phyloP scores from a whole-genome alignment of 2,888 invertebrate genomes.

The Monochamus alternatus region DNA sequence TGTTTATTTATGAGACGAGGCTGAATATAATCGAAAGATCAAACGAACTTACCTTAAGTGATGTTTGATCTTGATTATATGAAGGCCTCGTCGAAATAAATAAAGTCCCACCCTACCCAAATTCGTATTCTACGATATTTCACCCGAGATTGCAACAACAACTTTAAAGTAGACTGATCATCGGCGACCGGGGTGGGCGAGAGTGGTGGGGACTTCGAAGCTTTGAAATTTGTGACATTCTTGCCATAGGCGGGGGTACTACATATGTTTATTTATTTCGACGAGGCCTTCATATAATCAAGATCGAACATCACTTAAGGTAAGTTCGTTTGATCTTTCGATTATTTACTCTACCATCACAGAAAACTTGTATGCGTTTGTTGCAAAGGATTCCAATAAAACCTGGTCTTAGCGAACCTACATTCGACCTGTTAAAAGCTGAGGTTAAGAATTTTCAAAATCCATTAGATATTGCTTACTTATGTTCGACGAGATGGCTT shows the following conservation, averaged over 20 bases:
- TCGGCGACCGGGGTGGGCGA: background rate
- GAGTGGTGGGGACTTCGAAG: background rate
- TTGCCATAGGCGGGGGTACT: background rate
- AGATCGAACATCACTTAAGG: background rate
- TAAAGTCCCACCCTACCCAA: background rate
- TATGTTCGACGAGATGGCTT: constrained; percentile 47
- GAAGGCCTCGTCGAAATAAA: constrained; percentile 7
- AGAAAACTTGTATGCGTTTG: constrained; percentile 43
- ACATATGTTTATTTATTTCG: constrained; percentile 2
- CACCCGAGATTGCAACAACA: background rate
- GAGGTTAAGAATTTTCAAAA: constrained; percentile 40
- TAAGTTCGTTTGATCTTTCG: constrained; percentile 8
- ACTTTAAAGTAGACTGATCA: background rate
- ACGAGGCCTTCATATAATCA: constrained; percentile 8
- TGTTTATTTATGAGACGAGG: constrained; percentile 6
- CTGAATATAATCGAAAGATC: background rate
- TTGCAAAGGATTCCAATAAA: constrained; percentile 48
- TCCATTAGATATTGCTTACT: constrained; percentile 41
- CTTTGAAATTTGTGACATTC: background rate
- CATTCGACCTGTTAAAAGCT: constrained; percentile 43
- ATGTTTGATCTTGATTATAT: constrained; percentile 5
- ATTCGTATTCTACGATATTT: background rate
- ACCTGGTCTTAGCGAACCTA: constrained; percentile 41
- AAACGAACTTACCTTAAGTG: background rate
- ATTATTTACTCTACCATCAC: constrained; percentile 48